phyloP scores from a whole-genome alignment of 2,888 invertebrate genomes.

The Calliphora vomitoria region DNA sequence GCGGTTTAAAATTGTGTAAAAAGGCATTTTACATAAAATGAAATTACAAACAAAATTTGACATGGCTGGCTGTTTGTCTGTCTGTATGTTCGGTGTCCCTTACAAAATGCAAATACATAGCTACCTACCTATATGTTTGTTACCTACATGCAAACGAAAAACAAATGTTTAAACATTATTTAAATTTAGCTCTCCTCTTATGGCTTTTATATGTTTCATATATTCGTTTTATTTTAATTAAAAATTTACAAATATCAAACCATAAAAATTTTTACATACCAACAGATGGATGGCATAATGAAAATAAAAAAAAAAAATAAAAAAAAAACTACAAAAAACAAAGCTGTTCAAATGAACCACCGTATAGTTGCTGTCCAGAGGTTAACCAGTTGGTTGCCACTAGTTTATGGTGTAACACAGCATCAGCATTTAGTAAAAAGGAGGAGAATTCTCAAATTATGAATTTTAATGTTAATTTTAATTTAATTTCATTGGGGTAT shows the following conservation, averaged over 20 bases:
- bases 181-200: slow-evolving; percentile 4
- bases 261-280: slow-evolving; percentile 30
- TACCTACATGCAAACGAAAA: no score
- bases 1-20: neutral
- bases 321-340: neutral
- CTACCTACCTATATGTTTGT: neutral
- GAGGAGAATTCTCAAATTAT: no score
- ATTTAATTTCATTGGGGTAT: no score
- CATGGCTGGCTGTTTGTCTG: neutral
- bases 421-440: neutral
- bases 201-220: neutral
- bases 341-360: slow-evolving; percentile 13
- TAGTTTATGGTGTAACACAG: slow-evolving; percentile 30
- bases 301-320: slow-evolving; percentile 2
- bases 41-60: slow-evolving; percentile 25
- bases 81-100: neutral
- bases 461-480: no score
- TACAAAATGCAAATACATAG: neutral
- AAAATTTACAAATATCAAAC: slow-evolving; percentile 64
- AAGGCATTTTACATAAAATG: slow-evolving; percentile 11
- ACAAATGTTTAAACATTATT: neutral
- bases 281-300: neutral
- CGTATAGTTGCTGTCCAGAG: slow-evolving; percentile 47
- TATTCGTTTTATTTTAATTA: slow-evolving; percentile 61
- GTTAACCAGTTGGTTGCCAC: slow-evolving; percentile 61